Evolutionary conservation across 2,888 invertebrate genomes (phyloP), one percentile per base, ranked within the genome.

Genomic region (Drosophila ezoana): DNA sequence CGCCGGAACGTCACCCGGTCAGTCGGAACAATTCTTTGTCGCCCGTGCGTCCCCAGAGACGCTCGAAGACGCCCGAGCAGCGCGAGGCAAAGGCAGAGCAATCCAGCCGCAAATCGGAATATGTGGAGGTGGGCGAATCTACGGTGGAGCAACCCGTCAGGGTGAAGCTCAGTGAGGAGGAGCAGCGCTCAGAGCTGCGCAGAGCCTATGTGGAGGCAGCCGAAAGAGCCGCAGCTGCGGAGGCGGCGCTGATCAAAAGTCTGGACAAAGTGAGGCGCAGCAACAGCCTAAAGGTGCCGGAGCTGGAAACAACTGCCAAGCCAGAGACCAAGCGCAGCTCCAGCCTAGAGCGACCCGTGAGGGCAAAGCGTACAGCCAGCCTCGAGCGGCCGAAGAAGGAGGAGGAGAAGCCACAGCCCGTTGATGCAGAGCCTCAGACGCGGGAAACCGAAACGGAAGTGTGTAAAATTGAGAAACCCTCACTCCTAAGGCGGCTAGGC

Each of bases 1-100:
- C 80, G 0, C 76, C 82, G 0, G 77, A 87, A 41, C 83, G 89
- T 1, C 70, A 57, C 4, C 76, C 87, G 3, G 75, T 67, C 0
- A 91, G 90, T 18, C 90, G 92, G 0, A 90, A 90, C 48, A 90
- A 80, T 61, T 91, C 92, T 0, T 43, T 92, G n/a, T 91, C 91
- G 0, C 92, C 92, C 0, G 86, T 91, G 32, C 81, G 90, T 3
- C 91, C 91, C 0, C 84, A 89, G 43, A 62, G 91, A 8, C 88
- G 90, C 35, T 91, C 92, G 0, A 91, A 87, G 68, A 90, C 91
- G 0, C 90, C 91, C 0, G 90, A 91, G 35, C 88, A 83, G 10
- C 77, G 82, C 3, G 76, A 63, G 4, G 66, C 4, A 3, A 77
- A 68, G 3, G 66, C 9, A 0, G 44, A 47, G 53, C 62, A 88